Conservation (phyloP, 1,140 invertebrate species). For the Drosophila trapezifrons region DNA sequence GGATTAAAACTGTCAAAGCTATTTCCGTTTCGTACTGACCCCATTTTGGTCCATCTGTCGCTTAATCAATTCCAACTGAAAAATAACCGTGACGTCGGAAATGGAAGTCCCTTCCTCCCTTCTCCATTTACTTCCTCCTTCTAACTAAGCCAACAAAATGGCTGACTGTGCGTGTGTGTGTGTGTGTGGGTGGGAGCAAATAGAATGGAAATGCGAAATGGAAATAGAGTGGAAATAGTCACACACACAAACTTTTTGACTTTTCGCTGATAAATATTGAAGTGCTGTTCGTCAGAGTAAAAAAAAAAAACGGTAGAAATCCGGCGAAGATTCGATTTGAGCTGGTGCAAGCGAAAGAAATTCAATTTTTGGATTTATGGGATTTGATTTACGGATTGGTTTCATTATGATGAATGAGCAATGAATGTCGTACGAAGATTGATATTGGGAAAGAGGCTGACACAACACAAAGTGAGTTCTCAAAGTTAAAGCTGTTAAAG, state of each 20-base stretch:
- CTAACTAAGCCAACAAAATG: slow-evolving; percentile 22
- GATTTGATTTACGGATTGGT: slow-evolving; percentile 37
- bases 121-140: slow-evolving; percentile 6
- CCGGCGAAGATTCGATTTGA: slow-evolving; percentile 22
- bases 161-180: slow-evolving; percentile 10
- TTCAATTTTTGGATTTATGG: slow-evolving; percentile 46
- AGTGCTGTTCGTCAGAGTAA: slow-evolving; percentile 44
- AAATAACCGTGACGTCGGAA: slow-evolving; percentile 63
- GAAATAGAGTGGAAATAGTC: slow-evolving; percentile 53
- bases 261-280: slow-evolving; percentile 53
- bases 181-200: slow-evolving; percentile 32
- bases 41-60: slow-evolving; percentile 47
- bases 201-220: slow-evolving; percentile 51
- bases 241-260: slow-evolving; percentile 33
- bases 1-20: slow-evolving; percentile 68
- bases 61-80: slow-evolving; percentile 67
- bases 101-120: slow-evolving; percentile 37
- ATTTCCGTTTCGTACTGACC: slow-evolving; percentile 64
- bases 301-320: slow-evolving; percentile 22
- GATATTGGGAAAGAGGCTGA: background rate
- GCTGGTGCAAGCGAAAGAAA: slow-evolving; percentile 31
- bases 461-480: background rate
- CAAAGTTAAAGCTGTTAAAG: background rate
- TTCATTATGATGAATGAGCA: slow-evolving; percentile 29
- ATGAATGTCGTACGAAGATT: slow-evolving; percentile 10